Percentiles rank a stretch among this genome's conserved stretches.
Conservation (phyloP, 1,140 invertebrate species). For the Lasaia peninsularis region DNA sequence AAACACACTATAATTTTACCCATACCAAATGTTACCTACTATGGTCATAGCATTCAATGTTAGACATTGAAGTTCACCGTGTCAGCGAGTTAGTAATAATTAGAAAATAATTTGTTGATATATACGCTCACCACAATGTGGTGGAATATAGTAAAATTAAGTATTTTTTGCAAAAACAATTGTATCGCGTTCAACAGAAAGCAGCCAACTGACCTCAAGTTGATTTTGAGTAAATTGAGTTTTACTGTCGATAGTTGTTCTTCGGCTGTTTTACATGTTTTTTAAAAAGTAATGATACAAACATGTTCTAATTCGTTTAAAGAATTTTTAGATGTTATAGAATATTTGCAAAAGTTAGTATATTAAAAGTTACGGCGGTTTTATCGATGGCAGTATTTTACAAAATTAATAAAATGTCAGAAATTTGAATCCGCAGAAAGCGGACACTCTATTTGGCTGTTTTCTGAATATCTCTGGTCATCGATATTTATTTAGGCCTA, state of each 20-base stretch:
- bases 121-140: too few species aligned
- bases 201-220: slow-evolving; percentile 2
- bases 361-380: not conserved
- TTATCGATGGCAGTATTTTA: slow-evolving; percentile 2
- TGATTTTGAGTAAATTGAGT: not conserved
- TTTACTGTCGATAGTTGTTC: slow-evolving; percentile 5
- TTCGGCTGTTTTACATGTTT: not conserved
- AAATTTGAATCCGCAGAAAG: not conserved
- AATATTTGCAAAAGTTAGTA: not conserved
- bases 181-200: slow-evolving; percentile 2
- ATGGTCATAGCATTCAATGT: too few species aligned
- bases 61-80: too few species aligned
- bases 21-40: too few species aligned
- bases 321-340: not conserved
- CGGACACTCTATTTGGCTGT: slow-evolving; percentile 1
- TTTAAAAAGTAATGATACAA: not conserved
- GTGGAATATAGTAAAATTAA: too few species aligned
- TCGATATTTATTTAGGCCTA: not conserved
- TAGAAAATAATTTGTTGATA: too few species aligned
- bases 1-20: too few species aligned
- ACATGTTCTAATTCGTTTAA: not conserved
- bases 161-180: too few species aligned
- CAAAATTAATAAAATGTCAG: not conserved
- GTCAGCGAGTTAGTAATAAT: too few species aligned
- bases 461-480: not conserved